phyloP scores from a whole-genome alignment of 2,113 vertebrate species.

The Budorcas taxicolor region DNA sequence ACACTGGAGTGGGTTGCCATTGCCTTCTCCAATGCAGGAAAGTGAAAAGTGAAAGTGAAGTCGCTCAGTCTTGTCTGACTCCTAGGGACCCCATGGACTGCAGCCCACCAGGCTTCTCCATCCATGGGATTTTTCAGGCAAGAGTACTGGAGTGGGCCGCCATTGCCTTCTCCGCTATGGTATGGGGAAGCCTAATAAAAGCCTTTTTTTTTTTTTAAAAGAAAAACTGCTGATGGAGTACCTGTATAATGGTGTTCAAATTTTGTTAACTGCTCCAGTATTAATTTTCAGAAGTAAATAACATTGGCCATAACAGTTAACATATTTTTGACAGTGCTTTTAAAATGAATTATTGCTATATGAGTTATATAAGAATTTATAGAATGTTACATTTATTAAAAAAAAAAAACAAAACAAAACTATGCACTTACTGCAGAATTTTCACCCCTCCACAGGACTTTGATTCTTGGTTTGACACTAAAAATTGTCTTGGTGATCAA shows the following conservation, averaged over 20 bases:
- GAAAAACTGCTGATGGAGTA: neutral
- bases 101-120: neutral
- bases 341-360: neutral
- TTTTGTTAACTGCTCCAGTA: neutral
- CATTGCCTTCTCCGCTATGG: neutral
- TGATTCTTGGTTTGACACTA: conserved; percentile 94
- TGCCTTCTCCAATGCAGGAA: neutral
- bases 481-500: conserved; percentile 92
- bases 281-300: conserved; percentile 37
- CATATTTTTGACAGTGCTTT: neutral
- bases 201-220: neutral
- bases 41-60: neutral
- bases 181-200: neutral
- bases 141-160: neutral
- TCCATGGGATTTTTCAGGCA: neutral
- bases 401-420: neutral
- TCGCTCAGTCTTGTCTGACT: neutral
- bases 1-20: neutral
- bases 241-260: neutral
- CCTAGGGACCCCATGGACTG: neutral
- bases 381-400: neutral
- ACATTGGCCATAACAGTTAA: neutral
- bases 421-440: conserved; percentile 41
- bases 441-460: conserved; percentile 83
- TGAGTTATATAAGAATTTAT: neutral